Conservation (phyloP, 2,888 invertebrate species). For the Amitus sp. region DNA sequence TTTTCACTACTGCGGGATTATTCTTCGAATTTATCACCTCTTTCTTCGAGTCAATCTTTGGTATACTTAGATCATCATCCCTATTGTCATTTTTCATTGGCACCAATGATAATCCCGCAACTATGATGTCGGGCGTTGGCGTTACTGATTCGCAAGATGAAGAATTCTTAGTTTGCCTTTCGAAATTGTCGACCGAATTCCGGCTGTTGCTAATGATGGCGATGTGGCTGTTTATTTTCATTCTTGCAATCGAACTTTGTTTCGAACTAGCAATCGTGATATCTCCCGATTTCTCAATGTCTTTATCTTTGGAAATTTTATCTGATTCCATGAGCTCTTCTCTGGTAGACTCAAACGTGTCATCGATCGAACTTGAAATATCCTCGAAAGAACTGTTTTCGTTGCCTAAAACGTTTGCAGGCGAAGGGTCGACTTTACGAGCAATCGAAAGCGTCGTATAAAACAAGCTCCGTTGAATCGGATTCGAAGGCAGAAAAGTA, state of each 20-base stretch:
- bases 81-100: background rate
- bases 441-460: constrained; percentile 35
- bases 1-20: too few relatives aligned
- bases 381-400: constrained; percentile 17
- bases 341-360: background rate
- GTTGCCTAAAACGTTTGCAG: constrained; percentile 19
- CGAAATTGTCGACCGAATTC: background rate
- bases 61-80: background rate
- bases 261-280: too few relatives aligned
- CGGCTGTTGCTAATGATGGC: background rate
- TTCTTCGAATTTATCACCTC: background rate
- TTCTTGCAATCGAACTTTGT: background rate
- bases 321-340: background rate
- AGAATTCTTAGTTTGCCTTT: background rate
- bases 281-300: background rate
- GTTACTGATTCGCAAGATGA: background rate
- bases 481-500: constrained; percentile 2
- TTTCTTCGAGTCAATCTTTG: background rate
- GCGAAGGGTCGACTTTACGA: constrained; percentile 15
- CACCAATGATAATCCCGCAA: background rate
- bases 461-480: constrained; percentile 33
- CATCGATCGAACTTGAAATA: constrained; percentile 22
- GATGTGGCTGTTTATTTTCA: background rate
- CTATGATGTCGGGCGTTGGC: background rate
- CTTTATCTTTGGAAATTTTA: background rate